Conservation (phyloP, 2,888 invertebrate species). For the Drosophila lacicola region DNA sequence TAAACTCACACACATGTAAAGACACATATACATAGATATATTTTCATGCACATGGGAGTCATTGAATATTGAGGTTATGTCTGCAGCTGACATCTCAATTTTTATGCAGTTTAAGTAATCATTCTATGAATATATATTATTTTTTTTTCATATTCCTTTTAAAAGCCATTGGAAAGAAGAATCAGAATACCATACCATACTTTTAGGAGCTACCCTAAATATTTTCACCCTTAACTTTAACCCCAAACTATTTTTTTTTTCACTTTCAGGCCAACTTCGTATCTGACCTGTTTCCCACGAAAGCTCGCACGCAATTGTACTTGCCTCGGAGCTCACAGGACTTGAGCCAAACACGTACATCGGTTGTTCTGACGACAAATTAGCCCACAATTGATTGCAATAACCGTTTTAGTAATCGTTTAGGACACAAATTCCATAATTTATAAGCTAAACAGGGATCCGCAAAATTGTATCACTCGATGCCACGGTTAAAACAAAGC, state of each 20-base stretch:
- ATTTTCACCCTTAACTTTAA: neutral
- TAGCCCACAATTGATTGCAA: conserved; percentile 39
- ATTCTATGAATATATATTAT: no score
- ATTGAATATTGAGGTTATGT: neutral
- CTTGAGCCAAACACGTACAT: conserved; percentile 63
- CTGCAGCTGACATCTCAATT: neutral
- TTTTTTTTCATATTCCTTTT: no score
- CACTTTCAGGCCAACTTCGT: conserved; percentile 83
- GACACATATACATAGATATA: neutral
- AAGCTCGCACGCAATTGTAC: conserved; percentile 64
- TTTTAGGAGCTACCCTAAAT: conserved; percentile 56
- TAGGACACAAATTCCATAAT: conserved; percentile 67
- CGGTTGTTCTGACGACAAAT: conserved; percentile 58
- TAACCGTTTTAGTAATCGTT: conserved; percentile 20
- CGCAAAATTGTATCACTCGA: conserved; percentile 13
- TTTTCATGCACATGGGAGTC: conserved; percentile 18
- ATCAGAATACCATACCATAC: conserved; percentile 52
- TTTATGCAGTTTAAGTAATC: neutral
- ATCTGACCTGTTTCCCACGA: conserved; percentile 81
- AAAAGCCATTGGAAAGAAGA: no score
- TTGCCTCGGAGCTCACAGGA: conserved; percentile 80
- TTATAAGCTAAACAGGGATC: conserved; percentile 47
- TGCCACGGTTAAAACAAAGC: conserved; percentile 41
- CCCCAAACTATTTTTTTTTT: neutral
- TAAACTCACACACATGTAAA: neutral